Evolutionary conservation across 2,888 invertebrate species (phyloP).

Genomic region (Hyposoter dolosus): DNA sequence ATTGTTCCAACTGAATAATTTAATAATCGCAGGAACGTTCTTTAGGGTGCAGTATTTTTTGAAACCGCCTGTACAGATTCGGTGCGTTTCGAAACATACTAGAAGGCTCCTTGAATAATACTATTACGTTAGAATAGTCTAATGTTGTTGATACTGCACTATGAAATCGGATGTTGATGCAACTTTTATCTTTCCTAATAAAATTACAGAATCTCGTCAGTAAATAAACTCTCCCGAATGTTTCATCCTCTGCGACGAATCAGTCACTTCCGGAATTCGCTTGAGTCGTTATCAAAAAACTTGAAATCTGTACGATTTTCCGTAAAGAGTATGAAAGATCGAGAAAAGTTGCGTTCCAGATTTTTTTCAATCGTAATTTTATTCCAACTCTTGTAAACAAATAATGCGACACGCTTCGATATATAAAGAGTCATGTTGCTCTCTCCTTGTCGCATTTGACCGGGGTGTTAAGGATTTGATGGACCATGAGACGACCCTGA

Average conservation of each 20-base stretch:
- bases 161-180: constrained; percentile 47
- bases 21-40: neutral
- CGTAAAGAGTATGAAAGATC: neutral
- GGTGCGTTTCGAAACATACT: constrained; percentile 5
- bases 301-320: neutral
- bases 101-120: constrained; percentile 19
- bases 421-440: neutral
- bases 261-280: too few species aligned
- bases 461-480: neutral
- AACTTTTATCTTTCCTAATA: constrained; percentile 28
- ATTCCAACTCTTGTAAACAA: neutral
- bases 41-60: neutral
- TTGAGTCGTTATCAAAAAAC: neutral
- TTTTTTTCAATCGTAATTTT: too few species aligned
- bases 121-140: constrained; percentile 36
- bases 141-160: constrained; percentile 32
- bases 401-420: neutral
- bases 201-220: constrained; percentile 17
- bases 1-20: neutral
- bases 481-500: constrained; percentile 26
- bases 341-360: neutral
- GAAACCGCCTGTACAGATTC: neutral
- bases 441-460: neutral
- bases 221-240: constrained; percentile 27
- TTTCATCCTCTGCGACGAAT: neutral